These are phyloP conservation scores for Mola mola DNA, from an alignment of 2,113 vertebrate genomes.

Conservation along the genomic window DNA sequence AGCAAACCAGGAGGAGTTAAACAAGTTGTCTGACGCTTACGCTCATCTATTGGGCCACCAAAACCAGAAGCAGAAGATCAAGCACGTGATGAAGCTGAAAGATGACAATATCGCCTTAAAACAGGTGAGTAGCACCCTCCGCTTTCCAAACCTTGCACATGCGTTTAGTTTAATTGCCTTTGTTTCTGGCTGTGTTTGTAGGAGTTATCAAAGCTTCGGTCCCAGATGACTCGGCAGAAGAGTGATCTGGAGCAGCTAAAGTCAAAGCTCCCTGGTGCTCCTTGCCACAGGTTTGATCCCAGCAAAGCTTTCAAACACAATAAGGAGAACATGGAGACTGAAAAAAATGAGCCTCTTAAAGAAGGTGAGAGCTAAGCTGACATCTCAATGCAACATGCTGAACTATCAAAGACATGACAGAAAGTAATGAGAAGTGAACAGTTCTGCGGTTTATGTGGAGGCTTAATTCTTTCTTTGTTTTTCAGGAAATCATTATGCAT, in stretches of 20 bases:
- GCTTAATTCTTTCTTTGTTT: slow-evolving; percentile 34
- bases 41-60: slow-evolving; percentile 93
- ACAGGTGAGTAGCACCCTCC: slow-evolving; percentile 80
- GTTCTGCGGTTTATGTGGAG: background rate
- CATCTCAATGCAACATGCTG: background rate
- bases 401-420: background rate
- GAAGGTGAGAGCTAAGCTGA: slow-evolving; percentile 79
- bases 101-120: slow-evolving; percentile 90
- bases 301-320: slow-evolving; percentile 91
- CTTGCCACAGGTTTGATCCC: slow-evolving; percentile 84
- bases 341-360: slow-evolving; percentile 76
- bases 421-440: too few species aligned
- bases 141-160: background rate
- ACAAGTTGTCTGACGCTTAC: slow-evolving; percentile 89
- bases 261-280: slow-evolving; percentile 62
- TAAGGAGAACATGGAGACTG: slow-evolving; percentile 88
- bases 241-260: slow-evolving; percentile 83
- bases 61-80: slow-evolving; percentile 98
- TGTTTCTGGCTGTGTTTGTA: slow-evolving; percentile 60
- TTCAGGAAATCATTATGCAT: slow-evolving; percentile 59
- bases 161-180: too few species aligned
- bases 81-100: slow-evolving; percentile 94
- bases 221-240: slow-evolving; percentile 82
- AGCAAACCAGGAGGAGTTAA: slow-evolving; percentile 90
- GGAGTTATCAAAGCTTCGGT: slow-evolving; percentile 87